Evolutionary conservation across 2,113 vertebrate species (phyloP).

Genomic region (Microcebus lehilahytsara): DNA sequence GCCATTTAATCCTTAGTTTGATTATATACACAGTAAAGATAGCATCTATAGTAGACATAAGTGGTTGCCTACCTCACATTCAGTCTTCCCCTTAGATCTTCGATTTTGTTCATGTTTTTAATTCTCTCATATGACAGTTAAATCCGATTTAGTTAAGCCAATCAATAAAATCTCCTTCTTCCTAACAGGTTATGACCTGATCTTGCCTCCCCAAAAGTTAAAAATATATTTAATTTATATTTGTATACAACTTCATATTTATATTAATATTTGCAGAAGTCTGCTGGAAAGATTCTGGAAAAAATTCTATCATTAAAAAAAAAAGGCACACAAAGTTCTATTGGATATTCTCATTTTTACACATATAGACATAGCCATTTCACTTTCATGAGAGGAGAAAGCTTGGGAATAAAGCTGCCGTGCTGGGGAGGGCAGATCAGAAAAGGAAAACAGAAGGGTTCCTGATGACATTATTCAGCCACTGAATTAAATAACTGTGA

Average conservation of each 20-base stretch:
- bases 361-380: background rate
- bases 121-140: background rate
- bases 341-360: background rate
- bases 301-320: no score
- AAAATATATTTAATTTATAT: background rate
- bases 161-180: background rate
- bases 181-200: background rate
- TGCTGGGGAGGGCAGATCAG: background rate
- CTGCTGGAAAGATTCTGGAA: background rate
- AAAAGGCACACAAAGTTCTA: background rate
- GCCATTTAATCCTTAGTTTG: background rate
- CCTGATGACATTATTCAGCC: background rate
- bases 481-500: background rate
- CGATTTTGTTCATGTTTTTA: background rate
- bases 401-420: background rate
- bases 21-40: background rate
- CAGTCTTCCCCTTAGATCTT: background rate
- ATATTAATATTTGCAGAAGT: background rate
- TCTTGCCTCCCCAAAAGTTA: background rate
- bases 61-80: background rate
- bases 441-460: background rate
- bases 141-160: background rate
- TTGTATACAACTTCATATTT: background rate
- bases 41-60: background rate
- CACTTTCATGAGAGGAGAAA: background rate